Evolutionary conservation across 2,888 invertebrate genomes (phyloP), one percentile per base, ranked within the genome.

Genomic region (Magallana nippona): DNA sequence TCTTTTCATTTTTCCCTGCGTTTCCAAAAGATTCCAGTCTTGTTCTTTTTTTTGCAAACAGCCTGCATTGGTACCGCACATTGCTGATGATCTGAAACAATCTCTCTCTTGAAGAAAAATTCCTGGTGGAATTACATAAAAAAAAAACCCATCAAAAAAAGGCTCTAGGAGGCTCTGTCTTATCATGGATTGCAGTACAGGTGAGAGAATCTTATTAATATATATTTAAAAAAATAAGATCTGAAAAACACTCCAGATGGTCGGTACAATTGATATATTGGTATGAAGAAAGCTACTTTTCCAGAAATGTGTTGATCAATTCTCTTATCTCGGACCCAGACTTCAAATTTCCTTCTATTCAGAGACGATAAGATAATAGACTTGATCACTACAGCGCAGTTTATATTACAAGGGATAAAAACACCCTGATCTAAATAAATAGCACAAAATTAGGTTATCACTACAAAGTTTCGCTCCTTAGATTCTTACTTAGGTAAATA

Each of bases 291-390:
- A n/a, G 17, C 17, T n/a, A 60, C n/a, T 60, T 60, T 60, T 60
- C 22, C 71, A 27, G 32, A 71, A 71, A 27, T 27, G 15, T 22
- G 63, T 32, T 71, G 71, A 71, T 71, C 71, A 71, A 71, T 71
- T 27, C 15, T 27, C 22, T 71, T 71, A 71, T 71, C 71, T 71
- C 0, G 71, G 71, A 71, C 71, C 71, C 71, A 71, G 71, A 71
- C 71, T 44, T 71, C 15, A 71, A 71, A 71, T 71, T 71, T 71
- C 71, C 32, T 32, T 71, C 71, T 71, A 71, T 71, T 15, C 22
- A 15, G 71, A 32, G 15, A 32, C 22, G 71, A 71, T 71, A 71
- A 71, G 71, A 71, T 71, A 71, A 71, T 22, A 1, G 15, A 15
- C 5, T 60, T n/a, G n/a, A 60, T 60, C 60, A 17, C 15, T 27